Conservation (phyloP, 2,797 vertebrate genomes). For the Pipistrellus nathusii region DNA sequence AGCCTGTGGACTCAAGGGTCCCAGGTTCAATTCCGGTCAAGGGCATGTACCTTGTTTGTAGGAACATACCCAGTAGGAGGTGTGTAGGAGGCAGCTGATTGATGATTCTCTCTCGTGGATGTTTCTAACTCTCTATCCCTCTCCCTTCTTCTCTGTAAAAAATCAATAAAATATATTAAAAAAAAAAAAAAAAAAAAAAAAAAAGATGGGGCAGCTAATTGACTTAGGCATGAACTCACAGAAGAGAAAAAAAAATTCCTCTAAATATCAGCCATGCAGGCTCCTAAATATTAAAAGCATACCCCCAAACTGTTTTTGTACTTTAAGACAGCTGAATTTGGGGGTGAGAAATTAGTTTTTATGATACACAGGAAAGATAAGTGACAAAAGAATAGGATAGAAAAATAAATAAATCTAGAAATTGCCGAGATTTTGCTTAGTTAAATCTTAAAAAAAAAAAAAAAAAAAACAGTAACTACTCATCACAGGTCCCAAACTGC, state of each 20-base stretch:
- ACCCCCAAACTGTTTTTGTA: background rate
- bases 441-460: conserved; percentile 52
- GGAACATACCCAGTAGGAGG: no score
- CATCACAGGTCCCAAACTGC: background rate
- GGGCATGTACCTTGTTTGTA: no score
- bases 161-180: no score
- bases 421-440: conserved; percentile 19
- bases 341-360: conserved; percentile 14
- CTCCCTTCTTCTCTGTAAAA: no score
- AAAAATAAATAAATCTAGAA: conserved; percentile 31
- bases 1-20: no score
- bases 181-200: no score
- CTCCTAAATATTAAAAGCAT: background rate
- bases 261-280: background rate
- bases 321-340: conserved; percentile 20
- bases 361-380: conserved; percentile 9
- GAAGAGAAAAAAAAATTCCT: background rate
- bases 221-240: background rate
- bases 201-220: background rate
- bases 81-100: no score
- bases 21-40: no score
- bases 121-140: no score
- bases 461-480: conserved; percentile 40
- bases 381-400: background rate
- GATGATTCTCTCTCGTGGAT: no score